Evolutionary conservation across 1,140 invertebrate genomes (phyloP).

Genomic region (Drosophila sturtevanti): DNA sequence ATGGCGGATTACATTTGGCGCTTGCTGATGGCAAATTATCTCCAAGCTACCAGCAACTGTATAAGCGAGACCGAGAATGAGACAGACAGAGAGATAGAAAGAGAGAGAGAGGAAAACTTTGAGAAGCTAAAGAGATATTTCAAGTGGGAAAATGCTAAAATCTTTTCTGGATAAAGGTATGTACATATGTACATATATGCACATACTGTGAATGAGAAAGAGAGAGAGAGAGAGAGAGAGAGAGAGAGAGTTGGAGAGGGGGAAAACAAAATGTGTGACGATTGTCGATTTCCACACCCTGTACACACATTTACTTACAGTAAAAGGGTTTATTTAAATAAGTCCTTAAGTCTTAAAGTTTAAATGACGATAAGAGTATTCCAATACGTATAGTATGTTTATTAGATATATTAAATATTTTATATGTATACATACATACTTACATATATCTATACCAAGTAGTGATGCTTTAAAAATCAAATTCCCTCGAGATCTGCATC

Average conservation of each 20-base stretch:
- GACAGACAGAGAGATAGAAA: neutral
- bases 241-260: neutral
- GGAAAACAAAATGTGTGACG: neutral
- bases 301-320: neutral
- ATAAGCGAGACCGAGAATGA: slow-evolving; percentile 19
- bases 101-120: neutral
- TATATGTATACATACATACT: too few species aligned
- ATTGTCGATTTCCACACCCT: neutral
- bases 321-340: neutral
- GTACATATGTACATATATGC: too few species aligned
- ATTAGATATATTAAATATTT: too few species aligned
- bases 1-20: slow-evolving; percentile 77
- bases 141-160: neutral
- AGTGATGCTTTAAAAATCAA: too few species aligned
- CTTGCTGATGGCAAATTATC: slow-evolving; percentile 75
- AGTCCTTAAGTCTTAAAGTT: too few species aligned
- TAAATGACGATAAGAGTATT: too few species aligned
- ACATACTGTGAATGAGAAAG: too few species aligned
- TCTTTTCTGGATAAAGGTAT: neutral
- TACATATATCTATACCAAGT: too few species aligned
- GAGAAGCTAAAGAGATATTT: neutral
- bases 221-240: too few species aligned
- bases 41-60: slow-evolving; percentile 39
- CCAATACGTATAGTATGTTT: too few species aligned
- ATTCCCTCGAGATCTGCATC: too few species aligned